Conservation (phyloP, 1,140 invertebrate genomes). For the Drosophila grimshawi region DNA sequence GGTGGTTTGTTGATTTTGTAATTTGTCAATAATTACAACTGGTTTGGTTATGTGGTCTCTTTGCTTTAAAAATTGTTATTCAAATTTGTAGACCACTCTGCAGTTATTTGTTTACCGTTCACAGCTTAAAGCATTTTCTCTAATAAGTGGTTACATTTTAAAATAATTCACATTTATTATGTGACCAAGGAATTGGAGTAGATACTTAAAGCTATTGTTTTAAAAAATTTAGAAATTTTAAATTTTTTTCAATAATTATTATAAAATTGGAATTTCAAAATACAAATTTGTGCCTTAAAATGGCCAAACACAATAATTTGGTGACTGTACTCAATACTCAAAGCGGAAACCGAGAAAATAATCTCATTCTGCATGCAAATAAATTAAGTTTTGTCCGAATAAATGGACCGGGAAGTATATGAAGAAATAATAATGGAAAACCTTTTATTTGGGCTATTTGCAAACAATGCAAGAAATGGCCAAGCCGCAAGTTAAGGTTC, state of each 20-base stretch:
- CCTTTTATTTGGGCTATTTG: conserved; percentile 14
- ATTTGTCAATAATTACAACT: conserved; percentile 70
- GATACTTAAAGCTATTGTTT: too few species aligned
- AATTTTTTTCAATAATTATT: too few species aligned
- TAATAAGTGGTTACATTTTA: background rate
- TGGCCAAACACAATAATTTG: too few species aligned
- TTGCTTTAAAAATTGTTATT: conserved; percentile 49
- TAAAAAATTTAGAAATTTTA: too few species aligned
- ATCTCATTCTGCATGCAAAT: background rate
- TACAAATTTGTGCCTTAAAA: too few species aligned
- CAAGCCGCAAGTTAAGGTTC: conserved; percentile 36
- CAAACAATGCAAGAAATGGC: conserved; percentile 49
- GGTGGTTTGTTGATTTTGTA: conserved; percentile 69
- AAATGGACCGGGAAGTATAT: background rate
- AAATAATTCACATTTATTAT: background rate
- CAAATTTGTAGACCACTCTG: conserved; percentile 11
- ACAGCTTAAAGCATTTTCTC: background rate
- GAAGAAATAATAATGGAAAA: background rate
- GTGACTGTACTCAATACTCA: background rate
- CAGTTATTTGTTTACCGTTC: conserved; percentile 20
- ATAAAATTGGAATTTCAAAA: too few species aligned
- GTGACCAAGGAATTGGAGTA: background rate
- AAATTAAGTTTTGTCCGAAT: background rate
- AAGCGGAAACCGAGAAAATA: background rate
- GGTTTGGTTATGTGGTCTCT: conserved; percentile 55